phyloP scores from a whole-genome alignment of 1,140 invertebrate genomes.

The Physella acuta region DNA sequence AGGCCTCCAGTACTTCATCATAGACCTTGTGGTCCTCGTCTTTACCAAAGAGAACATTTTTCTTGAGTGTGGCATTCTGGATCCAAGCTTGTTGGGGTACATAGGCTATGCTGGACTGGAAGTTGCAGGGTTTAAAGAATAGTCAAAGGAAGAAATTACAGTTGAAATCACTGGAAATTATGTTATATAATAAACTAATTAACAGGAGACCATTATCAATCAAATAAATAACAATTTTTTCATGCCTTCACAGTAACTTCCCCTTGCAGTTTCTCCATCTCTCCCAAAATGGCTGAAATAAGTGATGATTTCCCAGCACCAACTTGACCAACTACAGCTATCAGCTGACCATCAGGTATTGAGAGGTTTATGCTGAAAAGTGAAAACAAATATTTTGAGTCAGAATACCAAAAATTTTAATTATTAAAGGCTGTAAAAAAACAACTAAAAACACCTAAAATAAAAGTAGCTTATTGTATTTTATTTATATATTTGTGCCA shows the following conservation, averaged over 20 bases:
- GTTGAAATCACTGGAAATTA: neutral
- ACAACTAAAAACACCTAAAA: neutral
- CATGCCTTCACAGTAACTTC: constrained; percentile 2
- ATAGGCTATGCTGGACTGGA: constrained; percentile 64
- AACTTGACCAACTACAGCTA: constrained; percentile 7
- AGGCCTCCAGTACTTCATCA: constrained; percentile 60
- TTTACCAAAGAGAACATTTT: constrained; percentile 69
- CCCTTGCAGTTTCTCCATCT: constrained; percentile 15
- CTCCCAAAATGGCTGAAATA: constrained; percentile 15
- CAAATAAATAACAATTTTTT: too few species aligned
- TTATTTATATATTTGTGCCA: neutral
- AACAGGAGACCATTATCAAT: neutral
- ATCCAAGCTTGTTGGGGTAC: constrained; percentile 58
- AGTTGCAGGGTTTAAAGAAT: neutral
- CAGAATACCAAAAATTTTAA: neutral
- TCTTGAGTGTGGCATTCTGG: constrained; percentile 66
- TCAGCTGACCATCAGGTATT: neutral
- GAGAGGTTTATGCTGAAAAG: constrained; percentile 2
- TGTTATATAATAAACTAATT: neutral
- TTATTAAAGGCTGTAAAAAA: neutral
- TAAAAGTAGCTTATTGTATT: neutral
- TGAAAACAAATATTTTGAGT: neutral
- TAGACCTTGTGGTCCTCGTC: constrained; percentile 55
- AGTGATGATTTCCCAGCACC: constrained; percentile 7
- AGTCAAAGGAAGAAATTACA: neutral